Evolutionary conservation across 2,797 vertebrate genomes (phyloP), one percentile per base, ranked within the genome.

Genomic region (Manis javanica): DNA sequence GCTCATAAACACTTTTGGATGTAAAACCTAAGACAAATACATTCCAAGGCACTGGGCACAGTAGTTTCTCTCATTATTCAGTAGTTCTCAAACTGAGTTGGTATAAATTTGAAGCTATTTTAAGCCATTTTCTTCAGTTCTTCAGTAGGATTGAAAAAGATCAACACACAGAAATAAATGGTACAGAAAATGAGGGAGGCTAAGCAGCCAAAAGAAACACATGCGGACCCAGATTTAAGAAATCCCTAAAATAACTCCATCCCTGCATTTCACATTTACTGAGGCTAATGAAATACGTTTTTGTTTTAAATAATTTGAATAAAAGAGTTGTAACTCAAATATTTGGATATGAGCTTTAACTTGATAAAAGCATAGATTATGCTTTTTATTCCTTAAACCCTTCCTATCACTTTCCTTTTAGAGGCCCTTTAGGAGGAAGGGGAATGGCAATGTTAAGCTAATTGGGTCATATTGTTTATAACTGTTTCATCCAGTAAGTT

Each of bases 221-320:
- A 34, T 7, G n/a, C 13, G 39, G 26, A 49, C 21, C 51, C 0
- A 31, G 2, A 86, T 55, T 81, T 37, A 79, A 46, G 9, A 75
- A 78, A 90, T 82, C 29, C 21, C 24, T 74, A 69, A 94, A 19
- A 81, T 66, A 90, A 16, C 3, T 84, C 7, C 4, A 31, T 57
- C 1, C 49, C 31, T 69, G 12, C 14, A 37, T 39, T 86, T 85
- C 5, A 49, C 10, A 57, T 53, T 69, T 66, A 91, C n/a, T 79
- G 31, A 39, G 14, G 18, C 16, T 74, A 90, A 85, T 81, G 34
- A 88, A 55, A 84, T 90, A 14, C 9, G 21, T 72, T 79, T 91
- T 77, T 93, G 15, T 66, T 94, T 95, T 72, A 90, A 69, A 2
- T 90, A n/a, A 83, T 51, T 90, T 95, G 53, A 85, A 82, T 81